Evolutionary conservation across 2,797 vertebrate genomes (phyloP), one percentile per base, ranked within the genome.

Genomic region (Lateolabrax maculatus): DNA sequence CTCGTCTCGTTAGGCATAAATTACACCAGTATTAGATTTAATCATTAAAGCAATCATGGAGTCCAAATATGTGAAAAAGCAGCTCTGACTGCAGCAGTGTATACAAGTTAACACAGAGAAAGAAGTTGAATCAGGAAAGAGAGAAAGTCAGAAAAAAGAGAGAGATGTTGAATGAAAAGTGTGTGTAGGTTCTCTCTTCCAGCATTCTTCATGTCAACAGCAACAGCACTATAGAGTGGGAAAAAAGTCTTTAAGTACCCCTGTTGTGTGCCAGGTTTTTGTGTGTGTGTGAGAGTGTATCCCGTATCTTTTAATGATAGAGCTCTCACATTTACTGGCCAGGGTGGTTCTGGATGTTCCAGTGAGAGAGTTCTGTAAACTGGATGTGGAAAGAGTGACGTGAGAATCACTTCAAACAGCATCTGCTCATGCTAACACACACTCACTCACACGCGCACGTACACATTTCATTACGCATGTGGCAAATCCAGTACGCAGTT

Each of bases 381-480:
- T 55, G 2, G 41, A 79, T 57, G 57, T 78, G 81, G 75, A 81
- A 78, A 84, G 37, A 75, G 58, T 80, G 76, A 48, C 43, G 46
- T 12, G 21, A 10, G 21, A 13, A 21, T 68, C 12, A 49, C 25
- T 66, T 21, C 44, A 65, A 75, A 49, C 41, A 37, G 43, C 75
- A 53, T 75, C 48, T 25, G 49, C 2, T 63, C 37, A 36, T 4
- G 8, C 51, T 18, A 31, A 46, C 36, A 34, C 19, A 31, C 67
- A 43, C 41, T 2, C 41, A 9, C 57, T 5, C 18, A 9, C 57
- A 6, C 18, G 18, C 44, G 18, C 15, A 18, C 44, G 1, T 2
- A 4, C n/a, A 62, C n/a, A 53, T 18, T 9, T 5, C 34, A 21
- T 55, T 18, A 57, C 18, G 21, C 2, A 21, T 37, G 16, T 19